A percentile compares a stretch with the other conserved stretches of the same genome.
These are phyloP conservation scores for Malthinus flaveolus DNA, from an alignment of 2,888 invertebrate species.

Conservation along the genomic window DNA sequence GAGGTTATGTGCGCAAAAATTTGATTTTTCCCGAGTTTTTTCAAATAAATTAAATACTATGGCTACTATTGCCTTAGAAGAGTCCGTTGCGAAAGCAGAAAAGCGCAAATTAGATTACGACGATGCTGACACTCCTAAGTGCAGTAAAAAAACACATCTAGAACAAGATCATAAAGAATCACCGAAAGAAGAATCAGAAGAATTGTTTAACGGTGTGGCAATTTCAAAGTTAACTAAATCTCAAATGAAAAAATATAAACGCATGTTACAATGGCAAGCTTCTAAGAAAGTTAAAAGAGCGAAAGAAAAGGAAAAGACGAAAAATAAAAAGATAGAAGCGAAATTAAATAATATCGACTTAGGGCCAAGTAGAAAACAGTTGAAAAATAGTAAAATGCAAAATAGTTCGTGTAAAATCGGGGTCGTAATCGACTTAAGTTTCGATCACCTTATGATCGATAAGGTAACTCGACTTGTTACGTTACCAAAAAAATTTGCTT, in stretches of 20 bases:
- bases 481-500: neutral
- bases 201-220: conserved; percentile 51
- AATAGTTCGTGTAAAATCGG: conserved; percentile 69
- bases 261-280: conserved; percentile 73
- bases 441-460: conserved; percentile 86
- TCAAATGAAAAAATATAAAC: conserved; percentile 55
- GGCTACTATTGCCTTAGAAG: neutral
- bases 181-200: conserved; percentile 25
- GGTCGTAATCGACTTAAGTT: conserved; percentile 87
- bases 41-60: too few species aligned
- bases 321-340: conserved; percentile 69
- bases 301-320: conserved; percentile 67
- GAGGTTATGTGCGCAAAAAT: too few species aligned
- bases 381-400: conserved; percentile 74
- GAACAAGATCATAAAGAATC: neutral
- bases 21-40: too few species aligned
- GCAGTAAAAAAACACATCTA: conserved; percentile 6
- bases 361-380: conserved; percentile 78
- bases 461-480: conserved; percentile 41
- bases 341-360: conserved; percentile 70
- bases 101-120: conserved; percentile 11
- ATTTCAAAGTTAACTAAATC: conserved; percentile 51
- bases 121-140: neutral
- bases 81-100: neutral
- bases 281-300: conserved; percentile 70